These are phyloP conservation scores for Chinchilla lanigera DNA, from an alignment of 2,113 vertebrate species.

Conservation along the genomic window DNA sequence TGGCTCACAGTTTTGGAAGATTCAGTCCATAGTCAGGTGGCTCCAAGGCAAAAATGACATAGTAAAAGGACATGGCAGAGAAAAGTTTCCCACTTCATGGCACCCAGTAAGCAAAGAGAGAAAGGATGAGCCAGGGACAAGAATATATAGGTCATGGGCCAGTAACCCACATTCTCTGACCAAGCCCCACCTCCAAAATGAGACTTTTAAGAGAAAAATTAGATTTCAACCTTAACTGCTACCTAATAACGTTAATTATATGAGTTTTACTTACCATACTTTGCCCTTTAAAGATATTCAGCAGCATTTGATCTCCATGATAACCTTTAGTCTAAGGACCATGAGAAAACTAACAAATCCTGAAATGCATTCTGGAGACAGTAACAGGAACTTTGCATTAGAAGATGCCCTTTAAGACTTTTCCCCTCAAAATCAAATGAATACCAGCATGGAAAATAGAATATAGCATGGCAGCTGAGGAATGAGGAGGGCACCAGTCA, in stretches of 20 bases:
- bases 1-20: background rate
- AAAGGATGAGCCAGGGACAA: background rate
- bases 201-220: background rate
- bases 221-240: background rate
- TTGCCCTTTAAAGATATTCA: background rate
- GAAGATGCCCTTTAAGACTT: background rate
- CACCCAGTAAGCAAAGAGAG: background rate
- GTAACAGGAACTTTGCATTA: background rate
- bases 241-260: slow-evolving; percentile 19
- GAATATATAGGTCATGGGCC: background rate
- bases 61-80: background rate
- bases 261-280: background rate
- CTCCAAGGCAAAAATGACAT: background rate
- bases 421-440: slow-evolving; percentile 39
- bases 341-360: background rate
- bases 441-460: background rate
- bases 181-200: background rate
- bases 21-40: background rate
- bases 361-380: background rate
- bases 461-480: background rate
- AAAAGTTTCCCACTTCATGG: background rate
- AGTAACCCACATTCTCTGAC: background rate
- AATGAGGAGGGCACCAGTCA: background rate
- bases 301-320: background rate
- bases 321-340: background rate